These are phyloP conservation scores for Drosophila paulistorum DNA, from an alignment of 1,140 invertebrate species.

Conservation along the genomic window DNA sequence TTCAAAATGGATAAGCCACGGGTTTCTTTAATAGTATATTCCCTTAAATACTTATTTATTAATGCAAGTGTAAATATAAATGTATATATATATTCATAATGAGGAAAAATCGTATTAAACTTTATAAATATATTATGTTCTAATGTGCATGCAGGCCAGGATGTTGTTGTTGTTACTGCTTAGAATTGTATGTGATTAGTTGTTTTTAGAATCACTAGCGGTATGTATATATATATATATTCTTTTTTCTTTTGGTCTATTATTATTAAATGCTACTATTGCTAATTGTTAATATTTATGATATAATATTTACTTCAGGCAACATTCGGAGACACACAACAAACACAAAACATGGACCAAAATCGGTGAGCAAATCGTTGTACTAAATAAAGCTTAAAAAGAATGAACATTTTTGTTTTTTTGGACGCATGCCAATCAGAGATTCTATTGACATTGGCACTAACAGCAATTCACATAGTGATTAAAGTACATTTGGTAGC, in stretches of 20 bases:
- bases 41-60: neutral
- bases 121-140: neutral
- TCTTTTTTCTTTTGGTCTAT: constrained; percentile 12
- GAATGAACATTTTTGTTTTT: neutral
- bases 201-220: constrained; percentile 1
- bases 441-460: constrained; percentile 1
- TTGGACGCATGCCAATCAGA: constrained; percentile 4
- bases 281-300: constrained; percentile 8
- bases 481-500: constrained; percentile 21
- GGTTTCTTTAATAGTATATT: constrained; percentile 2
- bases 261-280: neutral
- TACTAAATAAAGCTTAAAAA: constrained; percentile 8
- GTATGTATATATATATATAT: neutral
- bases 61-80: neutral
- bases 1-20: neutral
- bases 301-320: constrained; percentile 4
- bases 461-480: constrained; percentile 18
- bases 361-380: constrained; percentile 10
- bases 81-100: constrained; percentile 1
- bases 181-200: constrained; percentile 7
- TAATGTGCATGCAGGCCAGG: neutral
- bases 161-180: neutral
- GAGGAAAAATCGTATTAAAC: neutral
- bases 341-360: constrained; percentile 1
- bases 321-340: constrained; percentile 2